Evolutionary conservation across 1,140 invertebrate species (phyloP).

Genomic region (Rhagoletis zephyria): DNA sequence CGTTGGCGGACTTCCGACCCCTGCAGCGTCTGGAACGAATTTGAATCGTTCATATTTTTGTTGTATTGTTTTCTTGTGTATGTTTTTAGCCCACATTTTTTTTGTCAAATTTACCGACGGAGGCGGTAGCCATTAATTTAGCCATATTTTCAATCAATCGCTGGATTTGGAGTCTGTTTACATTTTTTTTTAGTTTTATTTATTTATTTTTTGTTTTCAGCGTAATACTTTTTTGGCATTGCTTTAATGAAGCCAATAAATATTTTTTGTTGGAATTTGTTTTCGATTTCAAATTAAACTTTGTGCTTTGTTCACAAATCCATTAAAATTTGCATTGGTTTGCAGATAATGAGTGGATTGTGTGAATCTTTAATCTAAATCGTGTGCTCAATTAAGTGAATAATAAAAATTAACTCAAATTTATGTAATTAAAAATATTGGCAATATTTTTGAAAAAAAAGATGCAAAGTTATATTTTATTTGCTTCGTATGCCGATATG

Average conservation of each 20-base stretch:
- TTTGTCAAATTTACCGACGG: neutral
- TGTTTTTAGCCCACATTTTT: neutral
- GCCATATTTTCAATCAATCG: conserved; percentile 25
- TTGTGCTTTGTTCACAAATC: neutral
- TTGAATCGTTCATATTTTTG: neutral
- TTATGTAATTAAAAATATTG: no score
- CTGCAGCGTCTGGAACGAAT: neutral
- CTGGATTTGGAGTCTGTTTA: neutral
- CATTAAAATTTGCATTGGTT: neutral
- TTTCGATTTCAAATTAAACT: neutral
- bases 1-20: conserved; percentile 5
- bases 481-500: no score
- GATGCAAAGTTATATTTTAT: no score
- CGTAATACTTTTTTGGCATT: neutral
- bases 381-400: no score
- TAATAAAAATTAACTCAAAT: no score
- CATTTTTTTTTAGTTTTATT: neutral
- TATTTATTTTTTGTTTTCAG: neutral
- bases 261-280: neutral
- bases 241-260: neutral
- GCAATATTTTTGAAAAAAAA: no score
- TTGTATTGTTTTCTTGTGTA: neutral
- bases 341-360: neutral
- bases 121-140: conserved; percentile 10
- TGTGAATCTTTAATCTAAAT: no score